Conservation (phyloP, 2,797 vertebrate genomes). For the Eremophila alpestris region DNA sequence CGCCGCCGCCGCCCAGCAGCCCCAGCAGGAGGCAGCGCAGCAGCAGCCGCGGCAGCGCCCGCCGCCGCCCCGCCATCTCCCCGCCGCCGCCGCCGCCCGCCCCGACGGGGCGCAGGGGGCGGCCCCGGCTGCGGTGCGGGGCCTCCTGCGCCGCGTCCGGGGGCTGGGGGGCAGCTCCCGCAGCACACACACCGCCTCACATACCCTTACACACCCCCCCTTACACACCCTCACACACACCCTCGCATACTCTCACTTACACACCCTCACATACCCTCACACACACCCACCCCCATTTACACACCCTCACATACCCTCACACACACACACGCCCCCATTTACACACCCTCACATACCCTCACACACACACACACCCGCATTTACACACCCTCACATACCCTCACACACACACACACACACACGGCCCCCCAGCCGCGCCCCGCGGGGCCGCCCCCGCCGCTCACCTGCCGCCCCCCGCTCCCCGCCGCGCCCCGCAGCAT, state of each 20-base stretch:
- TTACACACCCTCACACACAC: neutral
- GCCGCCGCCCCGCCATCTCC: conserved; percentile 12
- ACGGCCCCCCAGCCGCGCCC: neutral
- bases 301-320: neutral
- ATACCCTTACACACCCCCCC: neutral
- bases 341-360: neutral
- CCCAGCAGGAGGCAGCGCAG: conserved; percentile 63
- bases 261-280: neutral
- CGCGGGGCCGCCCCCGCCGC: neutral
- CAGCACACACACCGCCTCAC: neutral
- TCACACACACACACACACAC: neutral
- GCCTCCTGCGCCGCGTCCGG: neutral
- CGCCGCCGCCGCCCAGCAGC: conserved; percentile 11
- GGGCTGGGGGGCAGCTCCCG: neutral
- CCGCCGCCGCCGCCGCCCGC: neutral
- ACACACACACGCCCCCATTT: no score
- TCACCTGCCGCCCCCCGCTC: neutral
- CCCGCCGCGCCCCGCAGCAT: neutral
- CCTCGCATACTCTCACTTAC: neutral
- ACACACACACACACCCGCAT: no score
- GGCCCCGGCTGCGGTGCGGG: neutral
- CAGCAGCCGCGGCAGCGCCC: neutral
- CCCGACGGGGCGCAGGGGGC: neutral
- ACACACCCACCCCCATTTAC: neutral
- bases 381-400: no score